Base-by-base conservation (phyloP, 1,140 invertebrate species). In the Philotrypesis tridentata region DNA sequence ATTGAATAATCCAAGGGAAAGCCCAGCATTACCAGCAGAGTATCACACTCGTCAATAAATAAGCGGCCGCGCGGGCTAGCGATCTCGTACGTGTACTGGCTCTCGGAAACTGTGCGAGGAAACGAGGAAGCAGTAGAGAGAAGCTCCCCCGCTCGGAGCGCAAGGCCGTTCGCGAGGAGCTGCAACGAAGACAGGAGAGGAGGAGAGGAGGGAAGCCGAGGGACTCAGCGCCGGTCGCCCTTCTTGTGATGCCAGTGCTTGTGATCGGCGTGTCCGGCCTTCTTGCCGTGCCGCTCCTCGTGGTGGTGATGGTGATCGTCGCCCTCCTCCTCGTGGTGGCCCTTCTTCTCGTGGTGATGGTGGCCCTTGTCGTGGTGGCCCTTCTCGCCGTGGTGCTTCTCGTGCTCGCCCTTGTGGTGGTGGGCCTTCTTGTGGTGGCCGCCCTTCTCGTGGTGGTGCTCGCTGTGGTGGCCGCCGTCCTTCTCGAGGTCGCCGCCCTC, bases 361-460 rank as follows among this genome's bases (percentile, higher is more conserved):
- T 93, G 91, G 6, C 94, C 94, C 80, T 95, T 93, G 60, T 90
- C 87, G 84, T 93, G 90, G 72, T 94, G 90, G 0, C 92, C 92
- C 79, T 93, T 92, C 37, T 95, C 93, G 0, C 94, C 94, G 77
- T 94, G 92, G 8, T 92, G 89, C 40, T 92, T 91, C 8, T 93
- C 89, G n/a, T 93, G 86, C 73, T 93, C 89, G 0, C 84, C 91
- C 1, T 90, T 88, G 12, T 94, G 87, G 55, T 92, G 88, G 37
- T 94, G 91, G 4, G 91, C 92, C 29, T 83, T 85, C 83, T 93
- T 93, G 67, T 92, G 82, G 78, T 92, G 89, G 9, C 91, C 91
- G 6, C 90, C 91, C 84, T 93, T 91, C 33, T 88, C 85, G 21
- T 83, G 77, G 1, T 91, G 80, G 55, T 90, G 88, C 6, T 90